Percentiles rank a stretch among this genome's conserved stretches.
Conservation (phyloP, 1,140 invertebrate species). For the Drosophila teissieri region DNA sequence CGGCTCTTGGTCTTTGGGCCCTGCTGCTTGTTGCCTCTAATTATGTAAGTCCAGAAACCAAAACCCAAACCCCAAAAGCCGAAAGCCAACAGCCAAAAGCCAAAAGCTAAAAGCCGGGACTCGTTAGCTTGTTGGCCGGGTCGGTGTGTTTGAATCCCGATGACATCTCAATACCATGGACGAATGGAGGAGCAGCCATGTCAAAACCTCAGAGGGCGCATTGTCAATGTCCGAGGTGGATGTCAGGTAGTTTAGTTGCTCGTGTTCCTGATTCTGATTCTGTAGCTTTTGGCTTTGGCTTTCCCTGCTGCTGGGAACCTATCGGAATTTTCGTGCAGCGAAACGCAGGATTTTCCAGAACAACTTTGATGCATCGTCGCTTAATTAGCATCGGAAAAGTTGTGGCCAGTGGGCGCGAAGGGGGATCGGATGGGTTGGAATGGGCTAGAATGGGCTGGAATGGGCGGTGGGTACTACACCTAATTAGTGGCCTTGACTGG, state of each 20-base stretch:
- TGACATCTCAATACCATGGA: conserved; percentile 74
- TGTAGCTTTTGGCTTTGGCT: not conserved
- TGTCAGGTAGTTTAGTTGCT: conserved; percentile 46
- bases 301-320: conserved; percentile 28
- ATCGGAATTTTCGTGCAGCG: conserved; percentile 49
- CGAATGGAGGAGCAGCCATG: conserved; percentile 42
- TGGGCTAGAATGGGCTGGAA: not conserved
- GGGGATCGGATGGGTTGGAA: not conserved
- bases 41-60: conserved; percentile 50
- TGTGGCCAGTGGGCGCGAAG: not conserved
- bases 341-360: conserved; percentile 67
- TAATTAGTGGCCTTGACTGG: conserved; percentile 78
- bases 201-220: conserved; percentile 73
- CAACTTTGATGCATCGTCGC: conserved; percentile 76
- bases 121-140: conserved; percentile 54
- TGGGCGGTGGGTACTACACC: conserved; percentile 34
- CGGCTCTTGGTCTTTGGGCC: not conserved
- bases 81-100: not conserved
- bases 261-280: not conserved
- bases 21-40: conserved; percentile 56
- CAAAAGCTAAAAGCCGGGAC: conserved; percentile 11
- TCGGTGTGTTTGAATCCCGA: conserved; percentile 66
- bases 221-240: conserved; percentile 73
- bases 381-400: conserved; percentile 73
- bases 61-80: not conserved